Evolutionary conservation across 2,113 vertebrate genomes (phyloP), one percentile per base, ranked within the genome.

Genomic region (Malurus alboscapulatus): DNA sequence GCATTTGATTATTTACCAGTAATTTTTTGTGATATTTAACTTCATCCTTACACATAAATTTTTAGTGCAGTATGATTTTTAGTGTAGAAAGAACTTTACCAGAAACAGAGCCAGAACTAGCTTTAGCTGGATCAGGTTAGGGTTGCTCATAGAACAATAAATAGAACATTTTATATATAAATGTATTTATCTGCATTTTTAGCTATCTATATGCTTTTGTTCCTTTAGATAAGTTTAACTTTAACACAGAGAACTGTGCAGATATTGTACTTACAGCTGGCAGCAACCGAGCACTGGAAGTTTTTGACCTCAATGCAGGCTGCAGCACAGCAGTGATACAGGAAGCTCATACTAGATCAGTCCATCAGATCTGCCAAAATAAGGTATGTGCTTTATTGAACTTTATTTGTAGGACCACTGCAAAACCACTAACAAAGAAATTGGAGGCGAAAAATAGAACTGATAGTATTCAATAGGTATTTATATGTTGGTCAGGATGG

Each of bases 341-440:
- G 4, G 98, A 98, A 86, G 97, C 93, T 96, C 99, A 99, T 89
- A 94, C 96, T 27, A 97, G 97, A 98, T 95, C 98, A 14, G 61
- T 98, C 82, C 98, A 99, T 94, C 98, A 98, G 67, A 98, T 99
- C 75, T 97, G 98, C 78, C 98, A 99, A 89, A 99, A 99, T 93
- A 98, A 98, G 96, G 99, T 99, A 91, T 95, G 76, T 65, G 69
- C 15, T 48, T 91, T 9, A 17, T 17, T 45, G 29, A 40, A 17
- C 36, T 24, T 12, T 42, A 15, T 66, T 85, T 71, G 16, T 47
- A 30, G 6, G 50, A 54, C 22, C 4, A 19, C 10, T 68, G 14
- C 7, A 54, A 6, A 14, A 81, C 36, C 20, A 36, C 61, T 21
- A 79, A n/a, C 3, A n/a, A 74, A 67, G 9, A 42, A 67, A 42